phyloP scores from a whole-genome alignment of 1,140 invertebrate species.

The Delia radicum region DNA sequence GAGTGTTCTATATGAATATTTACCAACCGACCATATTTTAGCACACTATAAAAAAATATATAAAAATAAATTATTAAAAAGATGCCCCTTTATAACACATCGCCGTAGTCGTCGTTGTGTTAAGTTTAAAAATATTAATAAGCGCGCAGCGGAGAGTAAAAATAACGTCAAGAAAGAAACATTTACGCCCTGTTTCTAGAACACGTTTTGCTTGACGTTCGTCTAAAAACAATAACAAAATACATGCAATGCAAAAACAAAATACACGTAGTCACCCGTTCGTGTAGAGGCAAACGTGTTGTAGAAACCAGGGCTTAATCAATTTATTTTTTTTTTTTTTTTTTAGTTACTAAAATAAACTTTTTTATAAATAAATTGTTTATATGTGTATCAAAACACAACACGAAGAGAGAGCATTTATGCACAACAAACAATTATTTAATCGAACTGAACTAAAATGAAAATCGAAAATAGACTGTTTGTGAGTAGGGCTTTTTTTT shows the following conservation, averaged over 20 bases:
- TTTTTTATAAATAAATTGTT: background rate
- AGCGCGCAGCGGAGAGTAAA: too few relatives aligned
- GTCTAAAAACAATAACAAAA: too few relatives aligned
- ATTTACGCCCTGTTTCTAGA: too few relatives aligned
- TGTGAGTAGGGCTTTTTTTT: background rate
- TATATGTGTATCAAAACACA: background rate
- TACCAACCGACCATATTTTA: background rate
- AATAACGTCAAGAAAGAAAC: background rate
- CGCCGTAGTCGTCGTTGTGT: background rate
- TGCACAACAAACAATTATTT: background rate
- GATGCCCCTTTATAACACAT: background rate
- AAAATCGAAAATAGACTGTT: background rate
- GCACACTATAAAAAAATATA: too few relatives aligned
- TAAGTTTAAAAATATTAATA: too few relatives aligned
- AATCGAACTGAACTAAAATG: background rate
- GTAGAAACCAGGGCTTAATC: too few relatives aligned
- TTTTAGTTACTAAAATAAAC: background rate
- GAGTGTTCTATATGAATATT: too few relatives aligned
- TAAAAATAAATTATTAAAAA: background rate
- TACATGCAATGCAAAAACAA: too few relatives aligned
- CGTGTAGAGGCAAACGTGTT: too few relatives aligned
- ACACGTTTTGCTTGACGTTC: too few relatives aligned
- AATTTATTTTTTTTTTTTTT: too few relatives aligned
- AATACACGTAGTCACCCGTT: too few relatives aligned
- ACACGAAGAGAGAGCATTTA: background rate